Base-by-base conservation (phyloP, 1,140 invertebrate genomes). In the Sycophila sp. region DNA sequence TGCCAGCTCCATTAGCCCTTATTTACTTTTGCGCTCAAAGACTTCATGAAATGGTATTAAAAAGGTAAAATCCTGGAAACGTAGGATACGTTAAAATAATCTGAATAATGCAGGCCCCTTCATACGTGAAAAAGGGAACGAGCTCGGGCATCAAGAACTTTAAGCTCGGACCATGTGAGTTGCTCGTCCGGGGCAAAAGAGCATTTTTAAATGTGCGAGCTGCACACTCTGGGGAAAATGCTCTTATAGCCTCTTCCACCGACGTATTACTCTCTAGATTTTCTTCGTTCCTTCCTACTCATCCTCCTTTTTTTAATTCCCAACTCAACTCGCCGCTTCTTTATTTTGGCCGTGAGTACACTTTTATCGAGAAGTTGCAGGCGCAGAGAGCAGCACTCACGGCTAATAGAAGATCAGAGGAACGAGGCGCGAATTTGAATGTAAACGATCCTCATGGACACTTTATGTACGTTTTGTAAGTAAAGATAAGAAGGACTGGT, bases 41-140 rank as follows among this genome's bases (percentile, higher is more conserved):
- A n/a, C n/a, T 30, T 53, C n/a, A n/a, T 53, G 28, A 53, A 53
- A 8, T 53, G 26, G 26, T 26, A 53, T 53, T 53, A 53, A 28
- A 53, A 28, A 5, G 19, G 4, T 53, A 24, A 53, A 53, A 53
- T 53, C 49, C 49, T 30, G 2, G 8, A 24, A 13, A 56, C 4
- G 30, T 32, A n/a, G n/a, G n/a, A 36, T n/a, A 10, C 26, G 0
- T 5, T 0, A n/a, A 8, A 56, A 19, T 59, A 59, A 59, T 59
- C 32, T 19, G 56, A 42, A 38, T 59, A 59, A 59, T 56, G 56
- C 36, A 59, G 36, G 19, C 40, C 6, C 17, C 17, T 36, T n/a
- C n/a, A n/a, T n/a, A n/a, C n/a, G n/a, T n/a, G 15, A 40, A n/a
- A 28, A 11, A 40, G 19, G 17, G n/a, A 34, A 4, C 0, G 24